Conservation (phyloP, 2,113 vertebrate genomes). For the Cyrtonyx montezumae region DNA sequence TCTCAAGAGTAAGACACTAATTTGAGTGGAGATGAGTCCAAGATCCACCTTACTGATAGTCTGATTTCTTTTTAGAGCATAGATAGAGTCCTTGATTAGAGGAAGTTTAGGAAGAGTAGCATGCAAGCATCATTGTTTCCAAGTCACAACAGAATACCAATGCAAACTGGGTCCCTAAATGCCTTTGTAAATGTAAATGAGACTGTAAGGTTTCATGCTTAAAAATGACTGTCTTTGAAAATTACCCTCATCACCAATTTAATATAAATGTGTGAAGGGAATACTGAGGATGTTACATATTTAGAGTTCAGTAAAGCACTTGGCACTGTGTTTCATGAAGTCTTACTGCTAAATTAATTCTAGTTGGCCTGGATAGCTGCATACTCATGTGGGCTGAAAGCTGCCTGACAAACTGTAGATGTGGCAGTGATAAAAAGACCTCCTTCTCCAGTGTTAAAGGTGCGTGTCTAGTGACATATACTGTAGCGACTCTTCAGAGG, state of each 20-base stretch:
- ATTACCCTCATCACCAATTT: slow-evolving; percentile 27
- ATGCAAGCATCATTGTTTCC: neutral
- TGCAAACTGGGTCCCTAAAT: slow-evolving; percentile 7
- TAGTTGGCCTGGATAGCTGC: slow-evolving; percentile 33
- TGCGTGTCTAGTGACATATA: neutral
- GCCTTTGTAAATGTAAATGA: slow-evolving; percentile 19
- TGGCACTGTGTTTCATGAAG: slow-evolving; percentile 12
- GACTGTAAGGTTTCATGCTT: neutral
- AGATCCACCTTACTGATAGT: neutral
- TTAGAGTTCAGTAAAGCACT: slow-evolving; percentile 40
- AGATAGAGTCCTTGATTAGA: neutral
- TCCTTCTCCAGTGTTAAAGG: neutral
- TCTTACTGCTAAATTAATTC: slow-evolving; percentile 45
- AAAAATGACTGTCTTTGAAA: slow-evolving; percentile 13
- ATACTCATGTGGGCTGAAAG: slow-evolving; percentile 49
- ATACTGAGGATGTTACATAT: slow-evolving; percentile 24
- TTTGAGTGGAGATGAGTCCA: neutral
- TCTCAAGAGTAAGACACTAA: neutral
- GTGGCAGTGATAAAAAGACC: neutral
- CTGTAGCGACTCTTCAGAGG: neutral
- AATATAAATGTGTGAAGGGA: slow-evolving; percentile 31
- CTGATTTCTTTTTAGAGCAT: neutral
- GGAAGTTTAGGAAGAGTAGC: neutral
- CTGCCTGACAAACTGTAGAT: slow-evolving; percentile 57
- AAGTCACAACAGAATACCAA: neutral